Evolutionary conservation across 2,113 vertebrate genomes (phyloP).

Genomic region (Hypocryptadius cinnamomeus): DNA sequence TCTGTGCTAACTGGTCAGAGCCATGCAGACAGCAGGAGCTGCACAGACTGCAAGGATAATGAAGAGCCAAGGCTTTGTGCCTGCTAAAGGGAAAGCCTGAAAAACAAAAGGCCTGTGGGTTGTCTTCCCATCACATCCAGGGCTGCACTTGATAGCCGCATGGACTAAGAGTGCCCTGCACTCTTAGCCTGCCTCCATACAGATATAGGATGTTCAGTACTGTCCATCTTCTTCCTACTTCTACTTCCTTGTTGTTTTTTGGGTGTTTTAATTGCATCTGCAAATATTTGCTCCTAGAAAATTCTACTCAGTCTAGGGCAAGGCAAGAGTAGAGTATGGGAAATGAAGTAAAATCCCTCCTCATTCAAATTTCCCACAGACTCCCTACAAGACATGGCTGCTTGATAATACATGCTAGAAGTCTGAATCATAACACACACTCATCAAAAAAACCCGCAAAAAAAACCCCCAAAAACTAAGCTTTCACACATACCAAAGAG

Average conservation of each 20-base stretch:
- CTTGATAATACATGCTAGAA: not conserved
- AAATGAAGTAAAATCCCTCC: not conserved
- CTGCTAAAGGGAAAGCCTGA: not conserved
- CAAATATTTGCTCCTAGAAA: not conserved
- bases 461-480: not conserved
- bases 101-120: not conserved
- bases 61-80: not conserved
- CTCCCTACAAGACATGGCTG: not conserved
- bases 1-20: not conserved
- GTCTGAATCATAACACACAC: not conserved
- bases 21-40: not conserved
- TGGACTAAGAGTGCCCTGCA: not conserved
- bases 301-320: not conserved
- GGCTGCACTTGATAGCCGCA: not conserved
- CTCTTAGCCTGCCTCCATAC: not conserved
- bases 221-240: not conserved
- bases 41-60: not conserved
- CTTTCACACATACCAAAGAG: not conserved
- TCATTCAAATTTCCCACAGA: not conserved
- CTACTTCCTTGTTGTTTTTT: not conserved
- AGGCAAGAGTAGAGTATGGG: not conserved
- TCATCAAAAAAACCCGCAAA: not conserved
- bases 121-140: accelerated
- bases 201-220: not conserved
- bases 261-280: not conserved